These are phyloP conservation scores for Intellagama lesueurii DNA, from an alignment of 2,797 vertebrate species.

Conservation along the genomic window DNA sequence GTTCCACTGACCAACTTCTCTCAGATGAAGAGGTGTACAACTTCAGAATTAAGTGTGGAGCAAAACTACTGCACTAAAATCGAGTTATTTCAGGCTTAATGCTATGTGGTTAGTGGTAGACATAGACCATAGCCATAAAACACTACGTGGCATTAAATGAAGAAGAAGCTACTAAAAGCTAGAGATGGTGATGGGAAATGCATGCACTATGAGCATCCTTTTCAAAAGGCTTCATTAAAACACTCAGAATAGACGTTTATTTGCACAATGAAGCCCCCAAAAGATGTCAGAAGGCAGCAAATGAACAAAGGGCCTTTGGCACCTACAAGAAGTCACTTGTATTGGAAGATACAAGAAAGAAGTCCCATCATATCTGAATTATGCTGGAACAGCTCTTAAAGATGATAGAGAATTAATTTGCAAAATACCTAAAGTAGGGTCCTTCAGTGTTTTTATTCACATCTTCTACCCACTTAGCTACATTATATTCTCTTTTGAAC, in stretches of 20 bases:
- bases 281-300: slow-evolving; percentile 80
- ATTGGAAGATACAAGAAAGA: slow-evolving; percentile 80
- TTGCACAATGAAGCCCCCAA: slow-evolving; percentile 75
- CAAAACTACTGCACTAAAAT: slow-evolving; percentile 67
- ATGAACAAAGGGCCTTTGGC: slow-evolving; percentile 75
- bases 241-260: slow-evolving; percentile 76
- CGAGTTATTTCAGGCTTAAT: slow-evolving; percentile 63
- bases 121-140: slow-evolving; percentile 79
- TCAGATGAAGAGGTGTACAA: not conserved
- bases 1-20: not conserved
- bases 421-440: slow-evolving; percentile 98
- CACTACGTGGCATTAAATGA: slow-evolving; percentile 79
- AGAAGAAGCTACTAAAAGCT: slow-evolving; percentile 82
- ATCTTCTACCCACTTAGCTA: slow-evolving; percentile 99
- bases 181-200: slow-evolving; percentile 73
- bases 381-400: slow-evolving; percentile 79
- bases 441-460: slow-evolving; percentile 99
- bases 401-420: slow-evolving; percentile 83
- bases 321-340: slow-evolving; percentile 76
- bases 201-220: slow-evolving; percentile 80
- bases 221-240: slow-evolving; percentile 79
- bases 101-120: slow-evolving; percentile 75
- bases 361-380: slow-evolving; percentile 73
- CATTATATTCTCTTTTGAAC: slow-evolving; percentile 99
- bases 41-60: slow-evolving; percentile 52